Evolutionary conservation across 2,888 invertebrate species (phyloP), one percentile per base, ranked within the genome.

Genomic region (Clistopyga incitator): DNA sequence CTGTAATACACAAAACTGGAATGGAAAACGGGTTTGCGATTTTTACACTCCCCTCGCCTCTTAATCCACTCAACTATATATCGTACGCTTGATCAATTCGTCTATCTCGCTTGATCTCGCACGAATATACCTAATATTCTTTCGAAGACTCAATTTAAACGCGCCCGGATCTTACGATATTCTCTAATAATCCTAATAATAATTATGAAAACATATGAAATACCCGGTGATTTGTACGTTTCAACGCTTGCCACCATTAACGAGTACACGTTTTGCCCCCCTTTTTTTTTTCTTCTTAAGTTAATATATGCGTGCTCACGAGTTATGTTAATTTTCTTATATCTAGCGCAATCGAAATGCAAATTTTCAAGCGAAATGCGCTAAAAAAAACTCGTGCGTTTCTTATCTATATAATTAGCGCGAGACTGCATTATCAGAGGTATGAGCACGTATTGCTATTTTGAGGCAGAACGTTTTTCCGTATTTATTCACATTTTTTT

Each of bases 21-120:
- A 82, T 79, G 70, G 42, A 79, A 82, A 82, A 82, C 78, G 64
- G 71, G 82, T 82, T 82, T 68, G 34, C 29, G 47, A 47, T 23
- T 76, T 45, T 70, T 78, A 20, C 61, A 20, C 34, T 61, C 52
- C 50, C 38, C 64, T 11, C 42, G 25, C 47, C 15, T 47, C 34
- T 59, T 29, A 38, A 75, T 68, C 65, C 23, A 59, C 72, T 45
- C 47, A 29, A 34, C 25, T 72, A 25, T 72, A 25, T 23, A 59
- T 78, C 56, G 10, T 13, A 45, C 20, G n/a, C 71, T 52, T 45
- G 29, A 52, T 23, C 64, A 65, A 76, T 76, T 23, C 23, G 23
- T 64, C 54, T 76, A 42, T 70, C 68, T 61, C 61, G 29, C 29
- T 38, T 18, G 10, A 59, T 29, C 59, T 23, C 2, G 0, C n/a